phyloP scores from a whole-genome alignment of 2,888 invertebrate genomes.

The Scaptomyza cyrtandrae region DNA sequence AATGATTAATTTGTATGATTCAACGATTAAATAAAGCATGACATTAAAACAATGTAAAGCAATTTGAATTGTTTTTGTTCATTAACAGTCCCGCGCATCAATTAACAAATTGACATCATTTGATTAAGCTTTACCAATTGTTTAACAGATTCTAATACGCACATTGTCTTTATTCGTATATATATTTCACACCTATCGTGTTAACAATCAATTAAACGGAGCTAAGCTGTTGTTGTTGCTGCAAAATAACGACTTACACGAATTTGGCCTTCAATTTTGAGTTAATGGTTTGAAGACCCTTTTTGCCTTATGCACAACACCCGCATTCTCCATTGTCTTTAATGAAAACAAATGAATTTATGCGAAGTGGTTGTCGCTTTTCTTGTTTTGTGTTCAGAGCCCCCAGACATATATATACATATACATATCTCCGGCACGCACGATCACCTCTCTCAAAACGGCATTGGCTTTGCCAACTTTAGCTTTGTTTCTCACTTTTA shows the following conservation, averaged over 20 bases:
- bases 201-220: constrained; percentile 48
- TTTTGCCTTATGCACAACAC: constrained; percentile 16
- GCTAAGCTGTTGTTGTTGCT: constrained; percentile 18
- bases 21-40: neutral
- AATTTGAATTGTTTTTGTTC: neutral
- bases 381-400: constrained; percentile 21
- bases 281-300: constrained; percentile 39
- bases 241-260: constrained; percentile 12
- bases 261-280: constrained; percentile 27
- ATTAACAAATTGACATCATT: neutral
- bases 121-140: neutral
- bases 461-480: constrained; percentile 73
- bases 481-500: constrained; percentile 59
- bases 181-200: constrained; percentile 40
- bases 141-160: constrained; percentile 7
- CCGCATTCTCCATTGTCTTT: constrained; percentile 42
- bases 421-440: constrained; percentile 61
- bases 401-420: too few species aligned
- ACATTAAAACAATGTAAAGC: neutral
- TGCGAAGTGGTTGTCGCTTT: constrained; percentile 25
- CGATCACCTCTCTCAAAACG: constrained; percentile 71
- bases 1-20: neutral
- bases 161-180: constrained; percentile 6
- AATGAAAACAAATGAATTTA: constrained; percentile 72
- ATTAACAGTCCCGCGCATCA: neutral